A percentile compares a stretch with the other conserved stretches of the same genome.
These are phyloP conservation scores for Acipenser transmontanus DNA, from an alignment of 2,797 vertebrate species.

Conservation along the genomic window DNA sequence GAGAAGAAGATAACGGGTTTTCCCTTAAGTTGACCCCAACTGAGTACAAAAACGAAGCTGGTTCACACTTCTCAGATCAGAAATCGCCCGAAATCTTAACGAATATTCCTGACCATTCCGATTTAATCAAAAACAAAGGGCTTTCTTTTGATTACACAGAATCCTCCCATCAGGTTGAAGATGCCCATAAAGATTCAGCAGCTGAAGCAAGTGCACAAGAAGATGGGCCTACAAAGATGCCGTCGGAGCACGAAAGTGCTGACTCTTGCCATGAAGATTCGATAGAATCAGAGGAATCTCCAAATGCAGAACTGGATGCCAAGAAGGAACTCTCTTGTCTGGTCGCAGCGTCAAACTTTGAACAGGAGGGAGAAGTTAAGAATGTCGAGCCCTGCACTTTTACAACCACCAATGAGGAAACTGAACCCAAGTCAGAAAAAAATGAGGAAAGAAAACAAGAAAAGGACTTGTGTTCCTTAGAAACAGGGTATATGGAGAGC, in stretches of 20 bases:
- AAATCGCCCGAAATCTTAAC: background rate
- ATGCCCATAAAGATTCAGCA: too few relatives aligned
- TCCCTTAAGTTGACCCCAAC: too few relatives aligned
- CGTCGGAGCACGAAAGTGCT: background rate
- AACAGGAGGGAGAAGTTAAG: too few relatives aligned
- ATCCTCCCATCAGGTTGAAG: background rate
- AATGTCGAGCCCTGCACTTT: background rate
- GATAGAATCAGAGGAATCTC: background rate
- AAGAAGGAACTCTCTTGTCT: background rate
- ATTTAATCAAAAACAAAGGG: conserved; percentile 7
- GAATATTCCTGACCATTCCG: background rate
- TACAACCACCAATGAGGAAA: background rate
- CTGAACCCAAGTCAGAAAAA: background rate
- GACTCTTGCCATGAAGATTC: background rate
- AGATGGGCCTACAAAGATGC: background rate
- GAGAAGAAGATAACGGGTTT: too few relatives aligned
- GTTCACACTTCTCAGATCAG: conserved; percentile 1
- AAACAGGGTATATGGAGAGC: background rate
- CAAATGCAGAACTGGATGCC: background rate
- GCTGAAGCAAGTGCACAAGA: too few relatives aligned
- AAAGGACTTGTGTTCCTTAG: background rate
- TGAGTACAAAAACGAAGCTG: too few relatives aligned
- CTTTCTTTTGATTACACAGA: conserved; percentile 20
- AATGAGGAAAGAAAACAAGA: background rate
- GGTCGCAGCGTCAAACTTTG: too few relatives aligned